Evolutionary conservation across 2,888 invertebrate genomes (phyloP).

Genomic region (Caenorhabditis macrosperma): DNA sequence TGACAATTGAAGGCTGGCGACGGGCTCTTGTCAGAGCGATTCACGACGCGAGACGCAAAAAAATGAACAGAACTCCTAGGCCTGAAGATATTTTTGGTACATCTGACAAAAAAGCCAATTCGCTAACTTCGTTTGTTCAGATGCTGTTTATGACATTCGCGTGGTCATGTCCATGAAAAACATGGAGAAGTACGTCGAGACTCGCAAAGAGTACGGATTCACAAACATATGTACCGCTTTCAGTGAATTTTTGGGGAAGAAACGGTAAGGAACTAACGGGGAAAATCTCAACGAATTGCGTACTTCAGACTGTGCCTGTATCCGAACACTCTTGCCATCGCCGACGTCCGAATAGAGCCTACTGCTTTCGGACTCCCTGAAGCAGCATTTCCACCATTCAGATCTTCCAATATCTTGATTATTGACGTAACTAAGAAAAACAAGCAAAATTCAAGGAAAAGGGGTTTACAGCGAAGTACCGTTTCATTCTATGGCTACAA

Average conservation of each 20-base stretch:
- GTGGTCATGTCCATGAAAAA: slow-evolving; percentile 52
- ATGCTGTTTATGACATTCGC: slow-evolving; percentile 70
- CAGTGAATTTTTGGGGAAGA: slow-evolving; percentile 33
- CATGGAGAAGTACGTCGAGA: slow-evolving; percentile 48
- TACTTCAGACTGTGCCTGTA: slow-evolving; percentile 73
- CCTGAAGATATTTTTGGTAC: slow-evolving; percentile 72
- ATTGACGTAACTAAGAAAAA: slow-evolving; percentile 45
- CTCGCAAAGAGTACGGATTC: slow-evolving; percentile 37
- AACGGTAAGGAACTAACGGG: slow-evolving; percentile 19
- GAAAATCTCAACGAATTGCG: neutral
- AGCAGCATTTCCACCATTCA: slow-evolving; percentile 72
- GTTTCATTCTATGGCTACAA: slow-evolving; percentile 69
- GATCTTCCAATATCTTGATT: slow-evolving; percentile 42
- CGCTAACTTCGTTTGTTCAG: slow-evolving; percentile 54
- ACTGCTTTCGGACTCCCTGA: slow-evolving; percentile 58
- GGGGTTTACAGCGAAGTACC: slow-evolving; percentile 61
- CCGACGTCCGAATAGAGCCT: slow-evolving; percentile 69
- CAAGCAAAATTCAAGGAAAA: neutral
- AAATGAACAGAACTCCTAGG: slow-evolving; percentile 68
- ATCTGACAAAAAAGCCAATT: neutral
- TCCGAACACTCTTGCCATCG: slow-evolving; percentile 73
- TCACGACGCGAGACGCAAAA: slow-evolving; percentile 65
- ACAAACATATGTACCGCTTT: slow-evolving; percentile 37
- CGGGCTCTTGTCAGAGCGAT: slow-evolving; percentile 60
- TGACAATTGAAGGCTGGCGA: slow-evolving; percentile 32